Percentiles rank a stretch among this genome's conserved stretches.
These are phyloP conservation scores for Eucidaris tribuloides DNA, from an alignment of 35 echinoderm and acorn worm species.

Conservation along the genomic window DNA sequence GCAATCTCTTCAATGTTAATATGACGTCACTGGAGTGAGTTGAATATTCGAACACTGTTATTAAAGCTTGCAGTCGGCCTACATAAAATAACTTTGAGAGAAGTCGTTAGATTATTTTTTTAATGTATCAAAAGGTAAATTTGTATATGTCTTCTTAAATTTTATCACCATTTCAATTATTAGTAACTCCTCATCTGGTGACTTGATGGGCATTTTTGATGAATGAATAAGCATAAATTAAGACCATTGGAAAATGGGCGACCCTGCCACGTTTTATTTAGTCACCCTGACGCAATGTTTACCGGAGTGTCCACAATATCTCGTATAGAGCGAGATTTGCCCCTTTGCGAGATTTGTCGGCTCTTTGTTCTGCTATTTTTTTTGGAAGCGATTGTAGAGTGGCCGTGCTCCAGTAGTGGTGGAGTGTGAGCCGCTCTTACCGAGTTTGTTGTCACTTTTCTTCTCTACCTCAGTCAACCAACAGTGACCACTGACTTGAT, in stretches of 20 bases:
- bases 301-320: neutral
- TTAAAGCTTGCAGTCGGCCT: no score
- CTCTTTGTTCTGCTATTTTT: slow-evolving; percentile 27
- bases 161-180: no score
- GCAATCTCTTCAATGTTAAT: no score
- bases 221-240: neutral
- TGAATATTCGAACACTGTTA: no score
- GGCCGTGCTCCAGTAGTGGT: slow-evolving; percentile 15
- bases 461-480: slow-evolving; percentile 19
- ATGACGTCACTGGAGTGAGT: no score
- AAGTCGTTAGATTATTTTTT: no score
- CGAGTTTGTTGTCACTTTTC: neutral
- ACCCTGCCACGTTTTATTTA: slow-evolving; percentile 6
- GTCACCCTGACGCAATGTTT: neutral
- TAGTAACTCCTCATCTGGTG: no score
- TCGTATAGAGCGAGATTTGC: neutral
- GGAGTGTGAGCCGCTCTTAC: slow-evolving; percentile 26
- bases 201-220: slow-evolving; percentile 1
- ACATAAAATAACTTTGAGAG: no score
- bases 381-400: neutral
- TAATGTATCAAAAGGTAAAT: no score
- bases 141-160: no score
- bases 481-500: neutral
- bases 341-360: neutral
- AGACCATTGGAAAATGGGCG: no score